These are phyloP conservation scores for Felis chaus DNA, from an alignment of 2,113 vertebrate species.

Conservation along the genomic window DNA sequence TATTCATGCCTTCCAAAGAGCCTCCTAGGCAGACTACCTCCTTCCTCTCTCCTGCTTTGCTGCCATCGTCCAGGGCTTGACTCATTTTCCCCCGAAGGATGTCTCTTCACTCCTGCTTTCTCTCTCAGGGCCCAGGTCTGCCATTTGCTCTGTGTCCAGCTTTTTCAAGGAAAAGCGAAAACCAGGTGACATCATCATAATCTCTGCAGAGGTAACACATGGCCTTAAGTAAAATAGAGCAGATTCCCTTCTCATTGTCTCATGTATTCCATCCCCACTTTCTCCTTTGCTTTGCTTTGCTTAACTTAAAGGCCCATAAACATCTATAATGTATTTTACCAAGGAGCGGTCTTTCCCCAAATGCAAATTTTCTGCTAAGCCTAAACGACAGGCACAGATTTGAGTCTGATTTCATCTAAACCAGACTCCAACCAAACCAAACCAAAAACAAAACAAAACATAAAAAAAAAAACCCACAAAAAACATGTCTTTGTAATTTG, in stretches of 20 bases:
- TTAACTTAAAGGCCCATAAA: not conserved
- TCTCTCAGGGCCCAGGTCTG: not conserved
- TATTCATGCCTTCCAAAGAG: not conserved
- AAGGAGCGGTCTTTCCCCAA: not conserved
- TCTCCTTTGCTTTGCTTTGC: conserved; percentile 23
- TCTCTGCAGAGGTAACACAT: not conserved
- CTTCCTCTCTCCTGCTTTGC: not conserved
- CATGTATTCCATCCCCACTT: not conserved
- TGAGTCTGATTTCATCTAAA: not conserved
- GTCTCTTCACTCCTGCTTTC: not conserved
- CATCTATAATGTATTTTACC: not conserved
- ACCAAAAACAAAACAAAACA: no score
- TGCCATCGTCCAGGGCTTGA: not conserved
- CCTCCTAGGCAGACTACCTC: not conserved
- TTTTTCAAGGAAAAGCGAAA: not conserved
- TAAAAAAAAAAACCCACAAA: no score
- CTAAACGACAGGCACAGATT: not conserved
- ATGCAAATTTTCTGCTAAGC: not conserved
- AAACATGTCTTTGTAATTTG: not conserved
- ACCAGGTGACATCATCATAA: not conserved
- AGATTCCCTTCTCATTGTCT: not conserved
- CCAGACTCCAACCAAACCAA: not conserved
- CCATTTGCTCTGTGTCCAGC: not conserved
- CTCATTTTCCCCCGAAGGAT: not conserved
- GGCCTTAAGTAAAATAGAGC: not conserved